Percentiles rank a stretch among this genome's conserved stretches.
These are phyloP conservation scores for Tympanoctomys barrerae DNA, from an alignment of 2,797 vertebrate genomes.

Conservation along the genomic window DNA sequence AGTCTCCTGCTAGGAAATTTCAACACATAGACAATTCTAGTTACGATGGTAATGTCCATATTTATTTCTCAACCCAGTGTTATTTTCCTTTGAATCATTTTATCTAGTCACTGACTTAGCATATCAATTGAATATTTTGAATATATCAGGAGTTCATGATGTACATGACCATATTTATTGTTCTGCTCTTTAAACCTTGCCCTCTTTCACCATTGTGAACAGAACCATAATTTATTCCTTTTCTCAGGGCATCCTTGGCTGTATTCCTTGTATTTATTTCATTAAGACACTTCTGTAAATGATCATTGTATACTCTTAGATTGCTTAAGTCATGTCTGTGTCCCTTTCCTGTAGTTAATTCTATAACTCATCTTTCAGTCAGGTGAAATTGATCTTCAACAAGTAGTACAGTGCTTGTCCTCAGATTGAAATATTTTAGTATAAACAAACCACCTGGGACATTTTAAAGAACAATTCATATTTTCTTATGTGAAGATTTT, in stretches of 20 bases:
- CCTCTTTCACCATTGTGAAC: neutral
- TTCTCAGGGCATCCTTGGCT: neutral
- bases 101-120: neutral
- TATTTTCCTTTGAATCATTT: neutral
- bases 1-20: constrained; percentile 29
- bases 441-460: neutral
- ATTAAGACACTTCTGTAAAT: neutral
- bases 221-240: neutral
- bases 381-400: neutral
- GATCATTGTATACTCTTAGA: neutral
- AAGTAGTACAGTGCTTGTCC: neutral
- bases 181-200: neutral
- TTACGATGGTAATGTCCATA: neutral
- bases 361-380: neutral
- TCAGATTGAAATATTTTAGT: neutral
- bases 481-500: neutral
- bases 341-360: neutral
- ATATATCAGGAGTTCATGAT: neutral
- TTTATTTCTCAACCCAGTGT: constrained; percentile 26
- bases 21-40: neutral
- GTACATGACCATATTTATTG: neutral
- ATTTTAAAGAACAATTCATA: neutral
- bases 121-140: constrained; percentile 3
- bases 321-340: neutral
- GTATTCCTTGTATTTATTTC: neutral